These are phyloP conservation scores for Ganaspis sp. DNA, from an alignment of 1,140 invertebrate species.

Conservation along the genomic window DNA sequence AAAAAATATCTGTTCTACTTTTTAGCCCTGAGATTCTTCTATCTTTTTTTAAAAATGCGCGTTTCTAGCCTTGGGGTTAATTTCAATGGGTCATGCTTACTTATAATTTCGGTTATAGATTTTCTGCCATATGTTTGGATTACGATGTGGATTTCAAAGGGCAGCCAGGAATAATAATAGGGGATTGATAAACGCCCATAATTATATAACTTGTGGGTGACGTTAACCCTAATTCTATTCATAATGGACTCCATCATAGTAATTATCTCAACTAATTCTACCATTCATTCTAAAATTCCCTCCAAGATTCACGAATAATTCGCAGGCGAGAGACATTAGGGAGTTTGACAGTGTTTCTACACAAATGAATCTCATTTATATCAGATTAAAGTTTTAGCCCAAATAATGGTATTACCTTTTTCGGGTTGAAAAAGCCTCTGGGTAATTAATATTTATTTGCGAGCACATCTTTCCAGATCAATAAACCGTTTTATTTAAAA, in stretches of 20 bases:
- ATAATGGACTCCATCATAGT: not conserved
- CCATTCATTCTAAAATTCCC: slow-evolving; percentile 9
- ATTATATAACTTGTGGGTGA: not conserved
- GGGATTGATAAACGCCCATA: not conserved
- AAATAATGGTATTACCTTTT: not conserved
- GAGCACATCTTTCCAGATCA: not conserved
- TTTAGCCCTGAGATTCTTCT: too few species aligned
- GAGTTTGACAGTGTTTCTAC: not conserved
- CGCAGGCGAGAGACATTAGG: not conserved
- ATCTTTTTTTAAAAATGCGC: too few species aligned
- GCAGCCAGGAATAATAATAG: not conserved
- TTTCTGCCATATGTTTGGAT: not conserved
- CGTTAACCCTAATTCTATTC: not conserved
- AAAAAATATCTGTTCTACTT: too few species aligned
- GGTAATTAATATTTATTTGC: not conserved
- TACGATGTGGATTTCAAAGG: not conserved
- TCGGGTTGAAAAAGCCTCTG: not conserved
- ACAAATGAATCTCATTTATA: slow-evolving; percentile 19
- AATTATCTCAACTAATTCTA: slow-evolving; percentile 11
- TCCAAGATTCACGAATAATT: slow-evolving; percentile 11
- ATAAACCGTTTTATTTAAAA: too few species aligned
- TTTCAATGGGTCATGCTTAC: not conserved
- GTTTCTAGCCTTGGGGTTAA: too few species aligned
- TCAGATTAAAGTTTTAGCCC: slow-evolving; percentile 2
- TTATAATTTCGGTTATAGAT: not conserved